These are phyloP conservation scores for Cynopterus brachyotis DNA, from an alignment of 2,113 vertebrate species.

Conservation along the genomic window DNA sequence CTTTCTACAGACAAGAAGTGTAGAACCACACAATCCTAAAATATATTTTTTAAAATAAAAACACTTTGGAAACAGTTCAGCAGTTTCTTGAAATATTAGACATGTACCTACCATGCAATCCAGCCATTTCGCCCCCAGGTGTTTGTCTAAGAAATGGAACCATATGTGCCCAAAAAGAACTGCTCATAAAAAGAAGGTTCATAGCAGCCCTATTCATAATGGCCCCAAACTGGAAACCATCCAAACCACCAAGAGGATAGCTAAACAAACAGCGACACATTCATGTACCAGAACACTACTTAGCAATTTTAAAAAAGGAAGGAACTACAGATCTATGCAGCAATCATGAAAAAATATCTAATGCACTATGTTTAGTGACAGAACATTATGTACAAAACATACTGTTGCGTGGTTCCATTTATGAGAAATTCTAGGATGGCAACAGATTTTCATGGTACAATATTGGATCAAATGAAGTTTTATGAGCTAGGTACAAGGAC, in stretches of 20 bases:
- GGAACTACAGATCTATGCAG: background rate
- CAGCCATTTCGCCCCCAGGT: background rate
- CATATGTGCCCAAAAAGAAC: background rate
- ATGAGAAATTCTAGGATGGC: background rate
- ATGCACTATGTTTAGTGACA: background rate
- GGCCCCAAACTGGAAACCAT: background rate
- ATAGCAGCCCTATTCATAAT: background rate
- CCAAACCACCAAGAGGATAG: background rate
- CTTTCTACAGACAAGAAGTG: conserved; percentile 23
- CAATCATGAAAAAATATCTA: background rate
- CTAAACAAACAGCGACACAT: background rate
- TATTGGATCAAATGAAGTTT: background rate
- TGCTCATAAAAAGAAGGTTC: background rate
- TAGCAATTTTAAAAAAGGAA: background rate
- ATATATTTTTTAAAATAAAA: background rate
- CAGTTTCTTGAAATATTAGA: background rate
- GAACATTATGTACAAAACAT: background rate
- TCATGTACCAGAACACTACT: background rate
- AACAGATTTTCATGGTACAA: background rate
- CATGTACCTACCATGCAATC: background rate
- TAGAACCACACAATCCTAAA: background rate
- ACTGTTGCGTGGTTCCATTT: background rate
- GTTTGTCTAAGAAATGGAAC: conserved; percentile 6
- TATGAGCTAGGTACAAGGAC: background rate
- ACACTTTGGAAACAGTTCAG: background rate